Percentiles rank a stretch among this genome's conserved stretches.
Evolutionary conservation across 2,797 vertebrate species (phyloP).

Genomic region (Coranthus polyacanthus): DNA sequence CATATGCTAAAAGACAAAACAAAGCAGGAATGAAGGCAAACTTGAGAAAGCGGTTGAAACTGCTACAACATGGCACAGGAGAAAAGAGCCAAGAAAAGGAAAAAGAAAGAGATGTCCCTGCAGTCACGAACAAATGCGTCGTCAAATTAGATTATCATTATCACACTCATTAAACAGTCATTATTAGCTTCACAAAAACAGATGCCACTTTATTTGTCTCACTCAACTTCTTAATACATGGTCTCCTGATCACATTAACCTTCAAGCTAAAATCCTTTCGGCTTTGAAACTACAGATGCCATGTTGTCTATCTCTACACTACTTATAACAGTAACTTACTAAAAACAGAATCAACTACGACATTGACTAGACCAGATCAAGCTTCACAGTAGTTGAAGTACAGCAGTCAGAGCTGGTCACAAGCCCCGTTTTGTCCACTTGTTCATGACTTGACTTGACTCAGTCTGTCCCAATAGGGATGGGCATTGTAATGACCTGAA

Average conservation of each 20-base stretch:
- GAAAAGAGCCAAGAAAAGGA: slow-evolving; percentile 6
- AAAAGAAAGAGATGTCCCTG: slow-evolving; percentile 49
- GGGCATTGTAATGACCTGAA: too few species aligned
- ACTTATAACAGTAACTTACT: slow-evolving; percentile 15
- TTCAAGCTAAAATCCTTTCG: slow-evolving; percentile 21
- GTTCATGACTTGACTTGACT: too few species aligned
- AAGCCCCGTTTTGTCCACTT: too few species aligned
- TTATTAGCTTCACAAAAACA: slow-evolving; percentile 72
- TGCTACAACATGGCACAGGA: slow-evolving; percentile 8
- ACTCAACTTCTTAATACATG: slow-evolving; percentile 36
- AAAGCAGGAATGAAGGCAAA: slow-evolving; percentile 32
- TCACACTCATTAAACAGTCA: slow-evolving; percentile 78
- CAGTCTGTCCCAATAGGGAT: too few species aligned
- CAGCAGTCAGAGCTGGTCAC: too few species aligned
- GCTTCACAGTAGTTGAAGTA: too few species aligned
- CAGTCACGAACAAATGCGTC: slow-evolving; percentile 64
- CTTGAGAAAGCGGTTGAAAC: slow-evolving; percentile 29
- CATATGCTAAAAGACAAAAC: too few species aligned
- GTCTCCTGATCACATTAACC: slow-evolving; percentile 44
- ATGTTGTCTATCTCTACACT: slow-evolving; percentile 22
- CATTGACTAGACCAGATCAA: not conserved
- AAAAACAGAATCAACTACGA: slow-evolving; percentile 2
- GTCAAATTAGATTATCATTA: slow-evolving; percentile 79
- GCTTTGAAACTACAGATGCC: slow-evolving; percentile 27
- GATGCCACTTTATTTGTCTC: slow-evolving; percentile 67